Percentiles rank a stretch among this genome's conserved stretches.
Conservation (phyloP, 2,888 invertebrate species). For the Cenopis cana region DNA sequence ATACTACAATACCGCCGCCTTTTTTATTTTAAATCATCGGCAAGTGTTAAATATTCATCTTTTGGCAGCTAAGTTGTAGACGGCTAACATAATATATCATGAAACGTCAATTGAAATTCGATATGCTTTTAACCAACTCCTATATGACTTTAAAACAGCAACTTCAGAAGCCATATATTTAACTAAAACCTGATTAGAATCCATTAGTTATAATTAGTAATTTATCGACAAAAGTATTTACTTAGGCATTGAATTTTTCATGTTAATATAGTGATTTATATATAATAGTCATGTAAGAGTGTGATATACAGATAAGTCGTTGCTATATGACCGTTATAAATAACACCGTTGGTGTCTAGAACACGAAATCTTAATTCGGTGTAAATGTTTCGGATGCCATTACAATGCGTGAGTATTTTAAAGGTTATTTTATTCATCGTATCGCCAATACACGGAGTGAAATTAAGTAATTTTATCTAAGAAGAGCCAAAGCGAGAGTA, state of each 20-base stretch:
- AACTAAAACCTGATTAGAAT: constrained; percentile 37
- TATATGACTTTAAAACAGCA: constrained; percentile 21
- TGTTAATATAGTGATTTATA: constrained; percentile 40
- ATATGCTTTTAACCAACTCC: constrained; percentile 23
- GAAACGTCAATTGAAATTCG: constrained; percentile 14
- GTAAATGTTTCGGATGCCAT: constrained; percentile 7
- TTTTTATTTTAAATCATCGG: neutral
- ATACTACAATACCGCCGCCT: neutral
- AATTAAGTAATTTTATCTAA: too few species aligned
- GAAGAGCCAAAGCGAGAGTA: too few species aligned
- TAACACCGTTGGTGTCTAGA: constrained; percentile 28
- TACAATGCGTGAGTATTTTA: constrained; percentile 12
- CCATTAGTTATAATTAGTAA: constrained; percentile 43
- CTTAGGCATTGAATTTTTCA: constrained; percentile 29
- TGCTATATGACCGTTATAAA: constrained; percentile 39
- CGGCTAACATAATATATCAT: neutral
- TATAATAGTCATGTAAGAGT: neutral
- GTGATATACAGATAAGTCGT: neutral
- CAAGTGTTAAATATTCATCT: neutral
- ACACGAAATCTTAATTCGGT: constrained; percentile 19
- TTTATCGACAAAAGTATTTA: constrained; percentile 40
- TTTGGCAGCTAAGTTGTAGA: neutral
- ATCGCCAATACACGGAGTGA: neutral
- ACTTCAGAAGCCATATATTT: constrained; percentile 36
- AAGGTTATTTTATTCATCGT: constrained; percentile 27